Percentiles rank a stretch among this genome's conserved stretches.
phyloP scores from a whole-genome alignment of 2,113 vertebrate species.

The Sinocyclocheilus anophthalmus region DNA sequence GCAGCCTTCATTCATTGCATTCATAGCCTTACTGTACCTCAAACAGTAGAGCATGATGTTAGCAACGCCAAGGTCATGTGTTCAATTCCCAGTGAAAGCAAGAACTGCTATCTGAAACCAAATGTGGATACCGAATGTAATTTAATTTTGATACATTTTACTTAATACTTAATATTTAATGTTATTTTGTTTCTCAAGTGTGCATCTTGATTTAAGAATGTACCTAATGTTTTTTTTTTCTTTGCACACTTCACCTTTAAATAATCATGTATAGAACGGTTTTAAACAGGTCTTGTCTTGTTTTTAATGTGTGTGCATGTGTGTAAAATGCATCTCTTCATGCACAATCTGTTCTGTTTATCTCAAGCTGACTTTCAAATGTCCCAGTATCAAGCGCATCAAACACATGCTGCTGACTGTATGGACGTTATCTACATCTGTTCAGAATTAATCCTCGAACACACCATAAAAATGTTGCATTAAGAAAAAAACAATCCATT shows the following conservation, averaged over 20 bases:
- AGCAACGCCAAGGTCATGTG: no score
- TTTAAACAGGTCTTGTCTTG: neutral
- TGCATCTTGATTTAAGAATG: no score
- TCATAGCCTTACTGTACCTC: neutral
- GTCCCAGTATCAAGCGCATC: conserved; percentile 39
- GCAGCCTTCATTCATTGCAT: no score
- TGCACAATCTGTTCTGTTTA: conserved; percentile 15
- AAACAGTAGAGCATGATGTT: no score
- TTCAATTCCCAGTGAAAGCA: no score
- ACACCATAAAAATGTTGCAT: conserved; percentile 24
- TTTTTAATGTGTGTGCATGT: neutral
- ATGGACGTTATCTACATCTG: conserved; percentile 37
- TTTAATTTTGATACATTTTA: no score
- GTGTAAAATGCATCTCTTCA: neutral
- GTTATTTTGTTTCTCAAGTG: no score
- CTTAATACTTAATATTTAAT: no score
- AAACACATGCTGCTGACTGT: conserved; percentile 11
- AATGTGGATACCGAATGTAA: no score
- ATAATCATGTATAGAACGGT: neutral
- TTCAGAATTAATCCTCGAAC: conserved; percentile 39
- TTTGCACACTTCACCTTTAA: neutral
- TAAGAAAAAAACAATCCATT: conserved; percentile 30
- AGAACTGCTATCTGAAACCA: no score
- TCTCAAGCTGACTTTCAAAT: conserved; percentile 41
- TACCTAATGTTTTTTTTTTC: no score